Conservation (phyloP, 2,888 invertebrate genomes). For the Spisula subtruncata region DNA sequence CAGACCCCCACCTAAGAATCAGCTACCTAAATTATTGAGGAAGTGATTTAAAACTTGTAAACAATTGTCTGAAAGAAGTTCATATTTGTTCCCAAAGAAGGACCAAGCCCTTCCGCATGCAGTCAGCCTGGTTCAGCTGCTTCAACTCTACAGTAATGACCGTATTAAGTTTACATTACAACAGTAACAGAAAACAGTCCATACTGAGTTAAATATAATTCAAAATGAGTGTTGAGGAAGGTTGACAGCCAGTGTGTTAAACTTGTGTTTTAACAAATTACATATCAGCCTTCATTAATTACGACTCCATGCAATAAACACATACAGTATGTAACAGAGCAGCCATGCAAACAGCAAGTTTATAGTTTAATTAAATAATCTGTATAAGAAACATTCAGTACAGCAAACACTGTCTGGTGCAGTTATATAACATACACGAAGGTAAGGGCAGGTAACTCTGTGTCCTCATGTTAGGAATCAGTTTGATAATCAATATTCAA, state of each 20-base stretch:
- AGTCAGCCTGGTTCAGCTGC: neutral
- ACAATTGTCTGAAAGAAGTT: neutral
- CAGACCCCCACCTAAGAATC: neutral
- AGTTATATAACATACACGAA: too few species aligned
- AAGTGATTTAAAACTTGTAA: neutral
- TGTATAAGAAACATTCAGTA: too few species aligned
- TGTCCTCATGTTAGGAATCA: too few species aligned
- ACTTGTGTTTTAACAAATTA: slow-evolving; percentile 3
- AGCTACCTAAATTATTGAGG: neutral
- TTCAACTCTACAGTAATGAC: neutral
- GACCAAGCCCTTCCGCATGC: neutral
- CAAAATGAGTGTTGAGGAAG: neutral
- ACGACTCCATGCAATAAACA: too few species aligned
- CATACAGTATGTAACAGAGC: too few species aligned
- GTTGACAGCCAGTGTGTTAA: neutral
- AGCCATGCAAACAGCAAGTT: too few species aligned
- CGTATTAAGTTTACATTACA: neutral
- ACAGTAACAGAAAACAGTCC: neutral
- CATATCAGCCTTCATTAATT: neutral
- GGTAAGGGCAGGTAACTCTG: too few species aligned
- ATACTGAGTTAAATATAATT: neutral
- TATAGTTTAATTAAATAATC: too few species aligned
- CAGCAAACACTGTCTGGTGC: too few species aligned
- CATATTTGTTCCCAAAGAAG: neutral
- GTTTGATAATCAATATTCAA: too few species aligned